phyloP scores from a whole-genome alignment of 1,140 invertebrate species.

The Papilio glaucus region DNA sequence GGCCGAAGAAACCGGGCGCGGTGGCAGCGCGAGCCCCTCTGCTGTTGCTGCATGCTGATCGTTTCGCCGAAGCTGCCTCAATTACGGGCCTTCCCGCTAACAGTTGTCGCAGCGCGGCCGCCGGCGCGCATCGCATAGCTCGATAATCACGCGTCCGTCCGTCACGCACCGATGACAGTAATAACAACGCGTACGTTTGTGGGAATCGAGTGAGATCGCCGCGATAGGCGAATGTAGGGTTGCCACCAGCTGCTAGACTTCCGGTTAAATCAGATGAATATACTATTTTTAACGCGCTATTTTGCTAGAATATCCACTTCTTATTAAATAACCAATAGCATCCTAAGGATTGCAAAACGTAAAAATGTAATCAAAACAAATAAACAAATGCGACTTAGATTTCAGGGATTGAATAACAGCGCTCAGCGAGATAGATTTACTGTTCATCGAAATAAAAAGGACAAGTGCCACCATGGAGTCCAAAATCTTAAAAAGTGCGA shows the following conservation, averaged over 20 bases:
- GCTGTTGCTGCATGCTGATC: conserved; percentile 56
- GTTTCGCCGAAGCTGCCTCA: conserved; percentile 64
- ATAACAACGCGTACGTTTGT: conserved; percentile 56
- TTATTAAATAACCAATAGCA: too few species aligned
- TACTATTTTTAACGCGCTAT: not conserved
- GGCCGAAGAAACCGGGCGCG: conserved; percentile 45
- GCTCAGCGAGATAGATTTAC: too few species aligned
- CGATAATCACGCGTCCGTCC: conserved; percentile 57
- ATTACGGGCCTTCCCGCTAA: conserved; percentile 61
- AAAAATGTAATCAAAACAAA: too few species aligned
- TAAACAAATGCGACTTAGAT: too few species aligned
- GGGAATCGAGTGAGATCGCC: conserved; percentile 48
- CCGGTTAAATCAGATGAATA: not conserved
- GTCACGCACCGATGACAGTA: conserved; percentile 71
- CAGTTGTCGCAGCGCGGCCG: conserved; percentile 61
- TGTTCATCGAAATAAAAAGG: too few species aligned
- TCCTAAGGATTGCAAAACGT: too few species aligned
- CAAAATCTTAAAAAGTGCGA: too few species aligned
- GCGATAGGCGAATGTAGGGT: conserved; percentile 24
- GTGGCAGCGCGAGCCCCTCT: conserved; percentile 45
- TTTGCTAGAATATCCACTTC: not conserved
- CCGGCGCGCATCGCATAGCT: conserved; percentile 55
- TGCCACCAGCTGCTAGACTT: not conserved
- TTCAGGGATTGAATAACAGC: too few species aligned
- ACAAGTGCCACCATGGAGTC: too few species aligned